Evolutionary conservation across 2,888 invertebrate genomes (phyloP), one percentile per base, ranked within the genome.

Genomic region (Buathra laborator): DNA sequence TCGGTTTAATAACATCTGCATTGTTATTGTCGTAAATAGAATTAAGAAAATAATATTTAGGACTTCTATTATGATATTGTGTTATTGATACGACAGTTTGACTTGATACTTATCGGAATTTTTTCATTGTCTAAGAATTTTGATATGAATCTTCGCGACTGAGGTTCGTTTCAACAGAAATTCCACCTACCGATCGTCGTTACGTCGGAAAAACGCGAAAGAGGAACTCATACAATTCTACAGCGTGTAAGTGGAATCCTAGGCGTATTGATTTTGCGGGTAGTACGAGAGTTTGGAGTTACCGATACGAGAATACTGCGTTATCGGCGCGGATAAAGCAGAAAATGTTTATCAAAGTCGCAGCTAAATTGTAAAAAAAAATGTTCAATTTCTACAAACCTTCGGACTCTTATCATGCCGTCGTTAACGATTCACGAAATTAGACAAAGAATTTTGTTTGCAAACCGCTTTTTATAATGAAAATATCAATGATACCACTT

Each of bases 401-500:
- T 37, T 37, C 37, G 12, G 12, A 1, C 37, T 53, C 37, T n/a
- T 2, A n/a, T n/a, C 3, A 59, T 14, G 29, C 7, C 43, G 37
- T 74, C 7, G 9, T 44, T 10, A 56, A 74, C 46, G 44, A 56
- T 44, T 37, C 14, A 44, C 37, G 37, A 19, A 9, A n/a, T 74
- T 46, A 7, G 53, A 29, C 5, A 24, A 48, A 24, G 9, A 19
- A 48, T 46, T 12, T 46, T 12, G 29, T 44, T 74, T 5, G 12
- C 6, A 32, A 32, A 62, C 14, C 4, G 12, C 14, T 62, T 9
- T 37, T 64, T 53, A 10, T 12, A n/a, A 32, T 6, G 29, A 43
- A 46, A 16, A 56, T n/a, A 75, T 16, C 14, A 3, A 53, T 37
- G 48, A 12, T 12, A 29, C 3, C 37, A 95, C 96, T 95, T 93